These are phyloP conservation scores for Trialeurodes vaporariorum DNA, from an alignment of 1,140 invertebrate genomes.

Conservation along the genomic window DNA sequence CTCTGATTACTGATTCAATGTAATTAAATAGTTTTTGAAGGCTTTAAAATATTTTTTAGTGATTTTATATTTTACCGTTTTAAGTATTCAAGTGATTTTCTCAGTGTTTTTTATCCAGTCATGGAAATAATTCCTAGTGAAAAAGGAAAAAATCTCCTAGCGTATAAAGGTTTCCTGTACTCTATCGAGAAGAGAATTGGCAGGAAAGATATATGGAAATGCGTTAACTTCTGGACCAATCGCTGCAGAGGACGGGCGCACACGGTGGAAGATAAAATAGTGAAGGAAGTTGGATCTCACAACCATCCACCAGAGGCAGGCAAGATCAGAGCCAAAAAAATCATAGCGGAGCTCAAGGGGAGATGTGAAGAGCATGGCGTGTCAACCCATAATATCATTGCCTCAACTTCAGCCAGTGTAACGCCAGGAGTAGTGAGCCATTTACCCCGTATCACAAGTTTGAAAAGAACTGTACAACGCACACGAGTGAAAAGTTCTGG, in stretches of 20 bases:
- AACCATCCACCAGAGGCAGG: neutral
- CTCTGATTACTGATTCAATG: too few species aligned
- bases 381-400: neutral
- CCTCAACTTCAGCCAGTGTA: neutral
- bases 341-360: neutral
- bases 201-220: neutral
- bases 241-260: neutral
- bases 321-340: neutral
- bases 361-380: neutral
- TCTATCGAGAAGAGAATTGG: neutral
- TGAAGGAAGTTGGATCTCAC: neutral
- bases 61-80: neutral
- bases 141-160: neutral
- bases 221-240: neutral
- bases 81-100: neutral
- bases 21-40: neutral
- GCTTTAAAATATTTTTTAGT: neutral
- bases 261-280: neutral
- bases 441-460: neutral
- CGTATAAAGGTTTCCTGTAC: neutral
- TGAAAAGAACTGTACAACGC: neutral
- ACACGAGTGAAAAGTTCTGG: neutral
- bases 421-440: neutral
- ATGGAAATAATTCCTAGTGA: neutral
- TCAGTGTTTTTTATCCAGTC: neutral